These are phyloP conservation scores for Mastigias papua DNA, from an alignment of 30 jellyfish, hydroid and myxozoan genomes.

Conservation along the genomic window DNA sequence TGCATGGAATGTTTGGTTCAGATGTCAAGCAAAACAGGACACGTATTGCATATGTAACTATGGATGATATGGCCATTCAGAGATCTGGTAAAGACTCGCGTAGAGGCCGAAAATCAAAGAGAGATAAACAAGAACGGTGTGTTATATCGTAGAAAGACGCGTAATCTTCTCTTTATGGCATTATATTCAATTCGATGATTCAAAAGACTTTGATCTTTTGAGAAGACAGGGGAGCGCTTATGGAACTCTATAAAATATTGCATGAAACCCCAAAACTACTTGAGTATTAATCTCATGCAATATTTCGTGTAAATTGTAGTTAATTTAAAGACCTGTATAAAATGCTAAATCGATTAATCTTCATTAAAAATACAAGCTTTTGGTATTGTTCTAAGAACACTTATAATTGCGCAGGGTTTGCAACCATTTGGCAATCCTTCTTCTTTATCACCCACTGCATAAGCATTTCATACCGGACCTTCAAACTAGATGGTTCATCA, in stretches of 20 bases:
- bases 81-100: constrained; percentile 71
- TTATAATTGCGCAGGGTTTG: too few relatives aligned
- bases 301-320: not conserved
- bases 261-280: not conserved
- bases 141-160: constrained; percentile 70
- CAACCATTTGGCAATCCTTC: too few relatives aligned
- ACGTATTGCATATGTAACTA: constrained; percentile 91
- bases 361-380: not conserved
- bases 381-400: too few relatives aligned
- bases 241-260: not conserved
- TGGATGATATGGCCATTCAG: constrained; percentile 96
- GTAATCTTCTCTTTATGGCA: not conserved
- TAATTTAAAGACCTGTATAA: not conserved
- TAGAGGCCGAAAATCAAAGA: constrained; percentile 68
- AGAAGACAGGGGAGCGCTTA: not conserved
- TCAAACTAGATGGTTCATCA: too few relatives aligned
- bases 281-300: not conserved
- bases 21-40: constrained; percentile 85
- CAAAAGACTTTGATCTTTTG: not conserved
- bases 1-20: constrained; percentile 87
- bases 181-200: not conserved
- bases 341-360: not conserved
- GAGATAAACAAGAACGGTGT: constrained; percentile 82
- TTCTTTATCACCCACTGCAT: too few relatives aligned
- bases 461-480: too few relatives aligned